Percentiles rank a stretch among this genome's conserved stretches.
These are phyloP conservation scores for Parapristionchus giblindavisi DNA, from an alignment of 2,888 invertebrate species.

Conservation along the genomic window DNA sequence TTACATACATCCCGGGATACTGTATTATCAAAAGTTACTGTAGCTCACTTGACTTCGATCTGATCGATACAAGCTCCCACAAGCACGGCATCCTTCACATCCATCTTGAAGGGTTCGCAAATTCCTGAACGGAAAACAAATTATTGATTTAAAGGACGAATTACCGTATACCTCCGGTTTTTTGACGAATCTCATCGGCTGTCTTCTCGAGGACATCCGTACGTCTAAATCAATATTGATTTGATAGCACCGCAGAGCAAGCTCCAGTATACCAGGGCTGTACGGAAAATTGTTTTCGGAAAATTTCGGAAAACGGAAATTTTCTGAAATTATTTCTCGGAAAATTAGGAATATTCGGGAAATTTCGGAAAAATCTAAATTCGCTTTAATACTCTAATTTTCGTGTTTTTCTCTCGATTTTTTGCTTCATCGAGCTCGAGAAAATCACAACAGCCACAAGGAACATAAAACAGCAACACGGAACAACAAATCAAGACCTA, in stretches of 20 bases:
- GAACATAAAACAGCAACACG: too few species aligned
- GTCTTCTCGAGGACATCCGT: constrained; percentile 72
- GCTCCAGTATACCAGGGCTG: too few species aligned
- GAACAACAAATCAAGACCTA: too few species aligned
- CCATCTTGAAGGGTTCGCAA: constrained; percentile 70
- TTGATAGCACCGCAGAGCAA: not conserved
- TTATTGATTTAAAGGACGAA: not conserved
- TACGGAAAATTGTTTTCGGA: not conserved
- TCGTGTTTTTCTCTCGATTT: too few species aligned
- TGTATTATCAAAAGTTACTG: not conserved
- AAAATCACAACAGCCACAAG: too few species aligned
- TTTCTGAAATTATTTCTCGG: too few species aligned
- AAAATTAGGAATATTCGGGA: too few species aligned
- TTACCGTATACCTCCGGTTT: constrained; percentile 62
- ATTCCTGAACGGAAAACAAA: not conserved
- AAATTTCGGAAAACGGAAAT: not conserved
- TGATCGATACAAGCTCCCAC: constrained; percentile 72
- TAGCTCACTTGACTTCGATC: constrained; percentile 66
- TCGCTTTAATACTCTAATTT: too few species aligned
- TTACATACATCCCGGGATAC: too few species aligned
- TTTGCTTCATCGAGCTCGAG: too few species aligned
- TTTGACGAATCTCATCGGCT: constrained; percentile 71
- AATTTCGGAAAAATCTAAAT: too few species aligned
- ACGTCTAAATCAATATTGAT: constrained; percentile 65
- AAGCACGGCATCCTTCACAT: constrained; percentile 72